Base-by-base conservation (phyloP, 37 sponge, comb jelly and placozoan species). In the Dysidea cf. avara region DNA sequence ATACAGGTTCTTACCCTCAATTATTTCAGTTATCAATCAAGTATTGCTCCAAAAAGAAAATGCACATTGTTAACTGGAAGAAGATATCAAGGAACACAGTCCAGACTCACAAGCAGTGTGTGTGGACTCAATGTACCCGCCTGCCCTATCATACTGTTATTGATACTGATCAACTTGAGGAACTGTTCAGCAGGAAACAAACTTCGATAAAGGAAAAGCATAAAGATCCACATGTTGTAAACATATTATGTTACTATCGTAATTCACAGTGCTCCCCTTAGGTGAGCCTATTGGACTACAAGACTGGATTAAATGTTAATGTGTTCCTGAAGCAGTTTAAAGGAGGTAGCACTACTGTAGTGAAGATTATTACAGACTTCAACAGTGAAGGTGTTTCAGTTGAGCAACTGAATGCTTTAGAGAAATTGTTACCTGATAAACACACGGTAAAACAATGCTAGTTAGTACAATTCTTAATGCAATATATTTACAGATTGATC, bases 241-340 rank as follows among this genome's bases (percentile, higher is more conserved):
- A n/a, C n/a, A n/a, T n/a, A n/a, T n/a, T n/a, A n/a, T n/a, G n/a
- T n/a, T n/a, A n/a, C n/a, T n/a, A n/a, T n/a, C n/a, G n/a, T n/a
- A n/a, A n/a, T n/a, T n/a, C n/a, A n/a, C n/a, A n/a, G n/a, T n/a
- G n/a, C n/a, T n/a, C n/a, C n/a, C n/a, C n/a, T n/a, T n/a, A 88
- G 85, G 81, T 90, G 13, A 48, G 70, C 47, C 61, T 94, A 14
- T 47, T 94, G 48, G 95, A 94, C 76, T 75, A 70, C 49, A 90
- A 90, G 55, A 64, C 84, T 0, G 87, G 85, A 59, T 53, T 94
- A 26, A 94, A 94, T 74, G 81, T 94, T 68, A 94, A 87, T 81
- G 87, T 94, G 29, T 94, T 94, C 74, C 77, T 94, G 68, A 94
- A 86, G 69, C 95, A 94, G 88, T 94, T 94, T n/a, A n/a, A n/a